Base-by-base conservation (phyloP, 2,113 vertebrate genomes). In the Gymnobelideus leadbeateri region DNA sequence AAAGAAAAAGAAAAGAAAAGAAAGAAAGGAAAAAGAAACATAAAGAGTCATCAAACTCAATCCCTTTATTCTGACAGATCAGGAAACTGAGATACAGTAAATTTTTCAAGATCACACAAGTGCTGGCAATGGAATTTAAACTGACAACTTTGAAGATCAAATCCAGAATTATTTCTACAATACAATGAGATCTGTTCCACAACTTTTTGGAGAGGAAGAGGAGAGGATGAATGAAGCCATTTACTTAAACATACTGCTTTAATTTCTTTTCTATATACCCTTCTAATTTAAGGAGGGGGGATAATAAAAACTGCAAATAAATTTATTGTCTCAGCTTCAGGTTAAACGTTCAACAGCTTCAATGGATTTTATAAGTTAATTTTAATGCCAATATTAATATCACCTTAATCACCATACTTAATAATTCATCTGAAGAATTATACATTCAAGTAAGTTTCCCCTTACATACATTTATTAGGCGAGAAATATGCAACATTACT, bases 401-500 rank as follows among this genome's bases (percentile, higher is more conserved):
- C 92, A 50, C 91, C 43, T 93, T 91, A 94, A 94, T 89, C 93
- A 91, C 24, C 89, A 43, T 93, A 89, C 92, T 97, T 95, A 97
- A 91, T 97, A 98, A 98, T 98, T 84, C 94, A 93, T 1, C 95
- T 89, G 95, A 93, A 97, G 51, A 91, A 84, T 92, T 96, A 92
- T 84, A 94, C 28, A 97, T 91, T 92, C 91, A 95, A 54, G 52
- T 9, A 68, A 57, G 5, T 98, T 96, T 97, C 91, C 89, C 97
- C 91, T 92, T 61, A 8, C 77, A 51, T 91, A 57, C 57, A 96
- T 97, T 97, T 98, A 96, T 77, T 95, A 94, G 52, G 55, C 12
- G 50, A 95, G 53, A 96, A 94, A 97, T 95, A 95, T 89, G 55
- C 97, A 97, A 98, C 37, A 43, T 93, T 97, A 97, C 95, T 94